Evolutionary conservation across 37 sponge, comb jelly and placozoan species (phyloP), one percentile per base, ranked within the genome.

Genomic region (Chondrilla cf. caribensis): DNA sequence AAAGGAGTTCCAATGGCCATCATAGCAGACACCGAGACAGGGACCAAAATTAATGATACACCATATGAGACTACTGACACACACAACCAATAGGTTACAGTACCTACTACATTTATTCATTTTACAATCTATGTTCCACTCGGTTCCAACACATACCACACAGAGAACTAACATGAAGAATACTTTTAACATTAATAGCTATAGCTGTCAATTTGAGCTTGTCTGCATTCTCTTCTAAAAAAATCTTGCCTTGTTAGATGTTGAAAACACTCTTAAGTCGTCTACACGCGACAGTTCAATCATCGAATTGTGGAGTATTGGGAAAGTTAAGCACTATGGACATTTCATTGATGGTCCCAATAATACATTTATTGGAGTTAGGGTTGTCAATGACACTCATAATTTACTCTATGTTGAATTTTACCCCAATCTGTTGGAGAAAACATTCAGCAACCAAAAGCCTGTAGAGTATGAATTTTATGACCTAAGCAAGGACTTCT

Each of bases 231-330:
- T 85, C 84, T 35, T 93, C 88, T 38, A 93, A 42, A 11, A 78
- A 38, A 62, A 62, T 7, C 15, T 15, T 6, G 6, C 29, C 9
- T 14, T 47, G 6, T 47, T 47, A 6, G 6, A 14, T 11, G 11
- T 6, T 47, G 51, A 47, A 47, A 47, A 47, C 6, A 38, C 62
- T 21, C 2, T n/a, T 28, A 6, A 62, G 29, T n/a, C 64, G 29
- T 29, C 6, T 6, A 4, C 25, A 6, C 29, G 25, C 15, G 86
- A 89, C 21, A 85, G 55, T 24, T 82, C 82, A 58, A 84, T 86
- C 41, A 83, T 92, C 0, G 93, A 92, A 77, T 92, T 89, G 44
- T 92, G 93, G 93, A 85, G 83, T 44, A 85, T 91, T 8, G 92
- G 92, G 0, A 60, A 91, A 54, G 87, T 89, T 3, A 15, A 60